A percentile compares a stretch with the other conserved stretches of the same genome.
phyloP scores from a whole-genome alignment of 2,113 vertebrate species.

The Ceuthmochares aereus region DNA sequence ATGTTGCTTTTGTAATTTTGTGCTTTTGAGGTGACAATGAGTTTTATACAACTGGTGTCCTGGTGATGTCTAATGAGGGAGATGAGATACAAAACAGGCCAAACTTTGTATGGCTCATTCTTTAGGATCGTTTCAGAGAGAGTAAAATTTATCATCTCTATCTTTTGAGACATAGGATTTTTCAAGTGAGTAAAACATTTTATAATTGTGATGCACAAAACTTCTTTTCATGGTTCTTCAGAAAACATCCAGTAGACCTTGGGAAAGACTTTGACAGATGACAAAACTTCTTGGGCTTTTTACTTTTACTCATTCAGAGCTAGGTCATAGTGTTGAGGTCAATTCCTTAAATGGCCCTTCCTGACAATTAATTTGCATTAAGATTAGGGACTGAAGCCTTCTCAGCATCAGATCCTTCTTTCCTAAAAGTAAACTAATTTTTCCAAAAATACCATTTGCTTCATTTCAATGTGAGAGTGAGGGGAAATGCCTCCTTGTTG shows the following conservation, averaged over 20 bases:
- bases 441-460: background rate
- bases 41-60: background rate
- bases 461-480: background rate
- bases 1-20: background rate
- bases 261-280: background rate
- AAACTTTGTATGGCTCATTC: background rate
- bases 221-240: background rate
- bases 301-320: background rate
- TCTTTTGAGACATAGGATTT: background rate
- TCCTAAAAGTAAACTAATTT: background rate
- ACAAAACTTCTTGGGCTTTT: background rate
- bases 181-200: background rate
- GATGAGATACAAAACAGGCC: background rate
- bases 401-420: background rate
- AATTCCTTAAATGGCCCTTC: background rate
- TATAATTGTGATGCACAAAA: background rate
- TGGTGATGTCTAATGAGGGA: background rate
- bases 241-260: background rate
- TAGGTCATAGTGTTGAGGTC: background rate
- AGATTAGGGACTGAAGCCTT: background rate
- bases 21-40: background rate
- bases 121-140: background rate
- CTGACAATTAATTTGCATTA: background rate
- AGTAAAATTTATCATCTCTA: background rate
- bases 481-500: background rate